phyloP scores from a whole-genome alignment of 2,888 invertebrate species.

The Embidobia sp. region DNA sequence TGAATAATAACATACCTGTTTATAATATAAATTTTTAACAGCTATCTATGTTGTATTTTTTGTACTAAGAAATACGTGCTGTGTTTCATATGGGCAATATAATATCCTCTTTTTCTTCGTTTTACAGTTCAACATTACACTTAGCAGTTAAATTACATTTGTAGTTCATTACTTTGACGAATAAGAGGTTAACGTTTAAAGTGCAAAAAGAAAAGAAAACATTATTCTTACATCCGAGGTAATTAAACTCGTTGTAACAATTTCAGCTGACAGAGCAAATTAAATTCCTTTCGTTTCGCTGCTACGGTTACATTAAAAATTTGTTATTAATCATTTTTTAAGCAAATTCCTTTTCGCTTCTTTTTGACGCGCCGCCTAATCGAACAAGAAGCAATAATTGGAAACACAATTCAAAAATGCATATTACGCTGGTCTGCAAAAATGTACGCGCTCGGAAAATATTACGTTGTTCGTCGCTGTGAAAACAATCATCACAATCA shows the following conservation, averaged over 20 bases:
- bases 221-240: constrained; percentile 4
- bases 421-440: constrained; percentile 3
- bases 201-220: constrained; percentile 8
- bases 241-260: constrained; percentile 25
- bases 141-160: background rate
- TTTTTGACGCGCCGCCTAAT: constrained; percentile 16
- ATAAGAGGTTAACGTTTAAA: constrained; percentile 3
- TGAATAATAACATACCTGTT: too few species aligned
- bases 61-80: background rate
- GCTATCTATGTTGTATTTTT: background rate
- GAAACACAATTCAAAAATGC: constrained; percentile 11
- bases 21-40: too few species aligned
- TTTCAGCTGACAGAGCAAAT: constrained; percentile 1
- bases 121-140: background rate
- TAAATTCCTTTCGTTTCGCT: constrained; percentile 23
- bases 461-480: constrained; percentile 10
- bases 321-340: constrained; percentile 14
- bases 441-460: constrained; percentile 7
- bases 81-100: background rate
- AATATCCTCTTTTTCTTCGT: background rate
- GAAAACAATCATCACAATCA: constrained; percentile 16
- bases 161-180: constrained; percentile 5
- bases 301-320: constrained; percentile 3
- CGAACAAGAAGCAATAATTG: constrained; percentile 24
- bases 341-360: constrained; percentile 6